A percentile compares a stretch with the other conserved stretches of the same genome.
These are phyloP conservation scores for Melipona bicolor DNA, from an alignment of 2,888 invertebrate species.

Conservation along the genomic window DNA sequence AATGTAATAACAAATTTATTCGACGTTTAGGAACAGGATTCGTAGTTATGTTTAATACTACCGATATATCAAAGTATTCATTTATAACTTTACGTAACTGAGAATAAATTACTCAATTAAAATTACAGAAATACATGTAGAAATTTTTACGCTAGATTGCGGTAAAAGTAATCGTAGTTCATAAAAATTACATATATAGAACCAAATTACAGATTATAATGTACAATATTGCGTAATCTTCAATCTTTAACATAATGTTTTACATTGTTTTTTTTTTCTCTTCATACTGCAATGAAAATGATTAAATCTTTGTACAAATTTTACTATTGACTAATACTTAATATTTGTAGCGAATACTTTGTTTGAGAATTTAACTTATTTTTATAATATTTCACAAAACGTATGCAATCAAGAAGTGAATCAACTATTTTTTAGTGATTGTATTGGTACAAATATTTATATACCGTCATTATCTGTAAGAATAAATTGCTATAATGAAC, in stretches of 20 bases:
- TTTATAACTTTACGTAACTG: slow-evolving; percentile 32
- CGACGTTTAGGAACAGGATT: slow-evolving; percentile 62
- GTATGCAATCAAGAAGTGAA: slow-evolving; percentile 32
- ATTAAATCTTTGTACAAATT: slow-evolving; percentile 5
- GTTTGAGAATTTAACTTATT: slow-evolving; percentile 8
- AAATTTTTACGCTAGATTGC: slow-evolving; percentile 15
- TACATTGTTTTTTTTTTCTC: slow-evolving; percentile 19
- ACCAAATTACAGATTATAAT: slow-evolving; percentile 27
- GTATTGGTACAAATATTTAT: slow-evolving; percentile 32
- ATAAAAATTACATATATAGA: slow-evolving; percentile 11
- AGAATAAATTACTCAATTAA: slow-evolving; percentile 40
- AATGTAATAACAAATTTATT: slow-evolving; percentile 60
- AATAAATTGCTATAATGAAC: slow-evolving; percentile 68
- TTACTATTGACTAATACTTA: slow-evolving; percentile 2
- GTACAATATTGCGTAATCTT: neutral
- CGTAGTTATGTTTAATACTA: slow-evolving; percentile 45
- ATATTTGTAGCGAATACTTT: slow-evolving; percentile 1
- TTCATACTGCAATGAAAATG: slow-evolving; percentile 15
- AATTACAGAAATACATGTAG: slow-evolving; percentile 18
- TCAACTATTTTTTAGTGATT: slow-evolving; percentile 16
- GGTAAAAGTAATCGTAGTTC: slow-evolving; percentile 5
- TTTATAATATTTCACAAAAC: slow-evolving; percentile 1
- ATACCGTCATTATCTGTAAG: slow-evolving; percentile 44
- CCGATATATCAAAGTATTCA: slow-evolving; percentile 30
- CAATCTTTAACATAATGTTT: neutral